Conservation (phyloP, 1,140 invertebrate species). For the Bombus affinis region DNA sequence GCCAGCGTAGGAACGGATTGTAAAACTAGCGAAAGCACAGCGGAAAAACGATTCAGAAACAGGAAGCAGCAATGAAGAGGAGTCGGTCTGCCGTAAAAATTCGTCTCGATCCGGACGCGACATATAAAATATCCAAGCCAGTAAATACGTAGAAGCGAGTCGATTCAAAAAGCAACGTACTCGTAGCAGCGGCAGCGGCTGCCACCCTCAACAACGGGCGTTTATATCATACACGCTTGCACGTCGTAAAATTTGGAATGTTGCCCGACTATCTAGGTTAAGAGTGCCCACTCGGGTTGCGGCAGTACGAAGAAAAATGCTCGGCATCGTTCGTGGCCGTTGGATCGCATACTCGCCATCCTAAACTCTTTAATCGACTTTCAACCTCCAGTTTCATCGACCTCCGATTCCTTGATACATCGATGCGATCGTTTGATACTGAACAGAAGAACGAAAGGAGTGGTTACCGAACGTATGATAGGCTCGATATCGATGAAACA, state of each 20-base stretch:
- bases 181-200: not conserved
- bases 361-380: slow-evolving; percentile 56
- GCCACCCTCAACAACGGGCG: not conserved
- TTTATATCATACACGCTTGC: slow-evolving; percentile 47
- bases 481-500: not conserved
- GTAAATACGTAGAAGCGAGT: slow-evolving; percentile 12
- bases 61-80: not conserved
- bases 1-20: too few species aligned
- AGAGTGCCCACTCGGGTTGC: slow-evolving; percentile 46
- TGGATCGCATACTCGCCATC: slow-evolving; percentile 21
- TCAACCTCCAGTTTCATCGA: not conserved
- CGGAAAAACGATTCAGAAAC: not conserved
- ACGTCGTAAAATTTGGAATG: slow-evolving; percentile 65
- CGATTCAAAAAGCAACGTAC: slow-evolving; percentile 26
- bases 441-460: not conserved
- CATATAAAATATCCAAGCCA: slow-evolving; percentile 33
- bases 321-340: slow-evolving; percentile 28
- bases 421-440: not conserved
- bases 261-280: slow-evolving; percentile 62
- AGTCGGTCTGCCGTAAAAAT: not conserved
- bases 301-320: slow-evolving; percentile 45
- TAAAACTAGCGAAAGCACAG: not conserved
- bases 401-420: not conserved
- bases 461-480: not conserved
- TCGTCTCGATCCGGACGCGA: not conserved